phyloP scores from a whole-genome alignment of 2,797 vertebrate species.

The Poeciliopsis turneri region DNA sequence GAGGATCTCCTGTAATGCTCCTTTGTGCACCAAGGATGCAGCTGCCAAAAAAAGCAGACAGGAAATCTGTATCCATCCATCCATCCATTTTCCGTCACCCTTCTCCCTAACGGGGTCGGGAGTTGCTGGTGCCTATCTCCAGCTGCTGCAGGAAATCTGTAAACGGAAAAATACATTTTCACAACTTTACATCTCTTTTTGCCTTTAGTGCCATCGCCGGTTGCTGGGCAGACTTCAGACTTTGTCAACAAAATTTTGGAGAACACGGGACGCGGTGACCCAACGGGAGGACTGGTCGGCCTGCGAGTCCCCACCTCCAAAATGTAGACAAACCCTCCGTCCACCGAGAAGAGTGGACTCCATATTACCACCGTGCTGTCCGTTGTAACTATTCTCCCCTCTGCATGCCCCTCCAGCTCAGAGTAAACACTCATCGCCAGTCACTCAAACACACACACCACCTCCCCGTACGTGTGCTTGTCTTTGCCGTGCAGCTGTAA shows the following conservation, averaged over 20 bases:
- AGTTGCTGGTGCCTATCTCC: too few relatives aligned
- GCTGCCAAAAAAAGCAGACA: background rate
- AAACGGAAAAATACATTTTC: background rate
- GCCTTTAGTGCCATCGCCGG: constrained; percentile 85
- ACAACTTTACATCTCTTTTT: constrained; percentile 17
- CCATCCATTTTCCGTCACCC: too few relatives aligned
- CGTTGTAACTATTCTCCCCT: constrained; percentile 74
- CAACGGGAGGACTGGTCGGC: constrained; percentile 96
- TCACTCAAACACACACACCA: constrained; percentile 73
- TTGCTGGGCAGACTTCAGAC: constrained; percentile 97
- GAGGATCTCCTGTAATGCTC: too few relatives aligned
- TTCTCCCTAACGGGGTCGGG: too few relatives aligned
- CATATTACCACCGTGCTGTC: constrained; percentile 69
- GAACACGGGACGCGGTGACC: constrained; percentile 93
- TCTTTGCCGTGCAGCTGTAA: constrained; percentile 70
- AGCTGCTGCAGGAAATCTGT: background rate
- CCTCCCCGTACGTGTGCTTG: constrained; percentile 74
- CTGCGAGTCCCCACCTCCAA: constrained; percentile 94
- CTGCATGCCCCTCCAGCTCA: constrained; percentile 75
- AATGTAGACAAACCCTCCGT: constrained; percentile 80
- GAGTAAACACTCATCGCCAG: constrained; percentile 71
- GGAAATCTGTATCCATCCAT: background rate
- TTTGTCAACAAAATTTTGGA: constrained; percentile 99
- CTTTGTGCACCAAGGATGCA: too few relatives aligned
- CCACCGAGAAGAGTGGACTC: constrained; percentile 63